phyloP scores from a whole-genome alignment of 2,797 vertebrate species.

The Gallinago stenura region DNA sequence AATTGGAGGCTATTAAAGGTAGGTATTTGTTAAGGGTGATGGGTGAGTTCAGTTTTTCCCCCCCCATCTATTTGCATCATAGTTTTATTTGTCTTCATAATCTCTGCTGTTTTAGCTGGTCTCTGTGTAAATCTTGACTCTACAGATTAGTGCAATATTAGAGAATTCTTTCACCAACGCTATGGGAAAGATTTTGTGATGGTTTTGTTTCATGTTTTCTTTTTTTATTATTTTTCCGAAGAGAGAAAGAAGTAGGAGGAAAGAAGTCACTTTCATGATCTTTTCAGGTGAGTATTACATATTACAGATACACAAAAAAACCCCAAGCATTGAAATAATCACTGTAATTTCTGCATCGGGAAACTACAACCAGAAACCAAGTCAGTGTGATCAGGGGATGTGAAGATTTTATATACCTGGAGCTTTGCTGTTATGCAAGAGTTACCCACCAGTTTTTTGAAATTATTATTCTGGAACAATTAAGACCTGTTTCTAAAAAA shows the following conservation, averaged over 20 bases:
- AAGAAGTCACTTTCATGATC: not conserved
- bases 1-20: not conserved
- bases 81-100: not conserved
- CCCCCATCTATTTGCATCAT: not conserved
- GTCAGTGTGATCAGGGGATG: accelerated
- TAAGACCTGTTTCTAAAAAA: not conserved
- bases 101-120: not conserved
- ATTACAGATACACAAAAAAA: not conserved
- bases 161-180: accelerated
- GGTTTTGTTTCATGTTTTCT: not conserved
- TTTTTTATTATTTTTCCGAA: not conserved
- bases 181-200: not conserved
- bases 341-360: not conserved
- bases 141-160: not conserved
- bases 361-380: not conserved
- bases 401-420: accelerated
- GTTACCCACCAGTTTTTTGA: not conserved
- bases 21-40: not conserved
- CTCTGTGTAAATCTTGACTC: not conserved
- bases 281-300: not conserved
- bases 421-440: not conserved
- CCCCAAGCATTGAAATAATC: not conserved
- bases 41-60: too few relatives aligned
- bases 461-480: not conserved
- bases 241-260: not conserved